phyloP scores from a whole-genome alignment of 1,140 invertebrate species.

The Diachasmimorpha longicaudata region DNA sequence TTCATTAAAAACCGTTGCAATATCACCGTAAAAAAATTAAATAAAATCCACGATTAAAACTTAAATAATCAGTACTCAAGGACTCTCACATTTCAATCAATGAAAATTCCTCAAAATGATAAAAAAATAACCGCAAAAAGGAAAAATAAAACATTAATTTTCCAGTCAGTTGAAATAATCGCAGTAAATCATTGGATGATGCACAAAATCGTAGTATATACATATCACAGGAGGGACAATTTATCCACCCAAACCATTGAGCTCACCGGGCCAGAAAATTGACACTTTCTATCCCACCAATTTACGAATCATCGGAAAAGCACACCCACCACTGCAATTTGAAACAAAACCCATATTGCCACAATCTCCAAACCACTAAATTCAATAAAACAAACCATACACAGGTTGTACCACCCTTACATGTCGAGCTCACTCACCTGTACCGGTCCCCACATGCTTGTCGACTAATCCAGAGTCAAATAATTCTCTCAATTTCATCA shows the following conservation, averaged over 20 bases:
- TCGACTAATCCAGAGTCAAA: background rate
- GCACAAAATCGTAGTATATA: background rate
- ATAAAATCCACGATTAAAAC: too few species aligned
- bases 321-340: background rate
- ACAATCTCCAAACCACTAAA: conserved; percentile 2
- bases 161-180: background rate
- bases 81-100: too few species aligned
- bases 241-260: background rate
- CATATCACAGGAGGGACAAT: background rate
- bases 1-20: background rate
- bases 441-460: background rate
- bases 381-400: background rate
- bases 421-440: background rate
- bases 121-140: background rate
- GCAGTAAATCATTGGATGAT: background rate
- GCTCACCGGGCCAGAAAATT: conserved; percentile 1
- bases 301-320: conserved; percentile 9
- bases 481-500: conserved; percentile 1
- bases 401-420: background rate
- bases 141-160: background rate
- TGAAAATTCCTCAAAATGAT: too few species aligned
- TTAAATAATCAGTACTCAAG: too few species aligned
- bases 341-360: background rate
- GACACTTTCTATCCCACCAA: conserved; percentile 10
- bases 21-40: too few species aligned